A percentile compares a stretch with the other conserved stretches of the same genome.
Evolutionary conservation across 2,113 vertebrate species (phyloP).

Genomic region (Archilochus colubris): DNA sequence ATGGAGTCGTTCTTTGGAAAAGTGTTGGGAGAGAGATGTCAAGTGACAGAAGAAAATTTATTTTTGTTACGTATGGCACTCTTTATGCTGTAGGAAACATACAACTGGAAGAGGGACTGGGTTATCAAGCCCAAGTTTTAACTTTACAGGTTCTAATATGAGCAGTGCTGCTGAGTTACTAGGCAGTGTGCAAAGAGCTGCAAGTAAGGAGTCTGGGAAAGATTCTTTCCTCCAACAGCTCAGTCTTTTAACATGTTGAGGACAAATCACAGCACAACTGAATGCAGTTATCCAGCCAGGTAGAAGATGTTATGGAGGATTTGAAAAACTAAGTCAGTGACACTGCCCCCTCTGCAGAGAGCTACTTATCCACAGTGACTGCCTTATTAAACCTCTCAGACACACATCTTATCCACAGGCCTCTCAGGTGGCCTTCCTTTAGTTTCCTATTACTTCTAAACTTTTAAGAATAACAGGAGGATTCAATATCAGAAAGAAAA

Average conservation of each 20-base stretch:
- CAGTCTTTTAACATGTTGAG: neutral
- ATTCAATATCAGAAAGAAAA: neutral
- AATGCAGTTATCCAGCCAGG: neutral
- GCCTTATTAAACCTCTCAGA: neutral
- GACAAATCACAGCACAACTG: neutral
- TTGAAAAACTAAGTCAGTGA: neutral
- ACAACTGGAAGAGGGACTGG: neutral
- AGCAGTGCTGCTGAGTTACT: neutral
- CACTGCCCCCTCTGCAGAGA: neutral
- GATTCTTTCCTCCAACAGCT: neutral
- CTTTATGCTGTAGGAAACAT: neutral
- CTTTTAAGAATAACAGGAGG: neutral
- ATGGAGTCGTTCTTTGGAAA: neutral
- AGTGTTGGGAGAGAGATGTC: neutral
- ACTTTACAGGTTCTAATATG: neutral
- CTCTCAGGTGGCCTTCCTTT: neutral
- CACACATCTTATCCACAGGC: neutral
- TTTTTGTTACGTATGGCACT: neutral
- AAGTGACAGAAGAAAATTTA: neutral
- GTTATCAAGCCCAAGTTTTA: neutral
- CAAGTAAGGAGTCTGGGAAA: neutral
- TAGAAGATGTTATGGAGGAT: neutral
- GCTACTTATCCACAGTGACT: neutral
- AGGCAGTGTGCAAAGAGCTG: neutral
- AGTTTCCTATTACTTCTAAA: neutral